Evolutionary conservation across 2,797 vertebrate species (phyloP).

Genomic region (Hemibagrus guttatus): DNA sequence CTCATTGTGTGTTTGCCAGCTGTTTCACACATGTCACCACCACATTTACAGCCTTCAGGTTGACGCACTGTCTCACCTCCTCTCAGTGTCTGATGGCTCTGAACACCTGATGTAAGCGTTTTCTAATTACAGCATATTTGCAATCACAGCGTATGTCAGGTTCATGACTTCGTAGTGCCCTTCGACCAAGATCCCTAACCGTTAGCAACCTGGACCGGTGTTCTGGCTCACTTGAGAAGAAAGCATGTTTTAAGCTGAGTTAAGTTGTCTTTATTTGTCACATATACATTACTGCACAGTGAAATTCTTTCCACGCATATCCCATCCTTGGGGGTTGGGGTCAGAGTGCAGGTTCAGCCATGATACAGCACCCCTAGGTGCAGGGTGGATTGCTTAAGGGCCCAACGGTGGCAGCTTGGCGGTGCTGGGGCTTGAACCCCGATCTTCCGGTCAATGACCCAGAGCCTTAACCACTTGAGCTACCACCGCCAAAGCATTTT

Average conservation of each 20-base stretch:
- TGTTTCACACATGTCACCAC: constrained; percentile 5
- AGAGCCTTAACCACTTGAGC: too few relatives aligned
- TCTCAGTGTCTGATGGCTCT: neutral
- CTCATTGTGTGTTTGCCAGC: constrained; percentile 11
- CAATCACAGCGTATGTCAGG: neutral
- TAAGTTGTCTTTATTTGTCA: too few relatives aligned
- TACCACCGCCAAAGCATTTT: neutral
- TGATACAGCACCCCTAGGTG: too few relatives aligned
- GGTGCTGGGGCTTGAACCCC: too few relatives aligned
- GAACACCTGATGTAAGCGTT: constrained; percentile 16
- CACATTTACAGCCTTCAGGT: constrained; percentile 29
- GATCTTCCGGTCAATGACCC: too few relatives aligned
- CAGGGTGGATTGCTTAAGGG: too few relatives aligned
- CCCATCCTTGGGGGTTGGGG: too few relatives aligned
- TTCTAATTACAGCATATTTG: constrained; percentile 10
- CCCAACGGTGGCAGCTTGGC: too few relatives aligned
- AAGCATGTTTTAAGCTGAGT: neutral
- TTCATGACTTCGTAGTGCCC: neutral
- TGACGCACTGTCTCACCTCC: constrained; percentile 19
- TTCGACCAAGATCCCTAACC: neutral
- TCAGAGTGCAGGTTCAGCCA: too few relatives aligned
- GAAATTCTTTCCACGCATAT: too few relatives aligned
- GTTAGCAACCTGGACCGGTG: too few relatives aligned
- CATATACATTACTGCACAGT: too few relatives aligned
- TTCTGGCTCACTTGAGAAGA: neutral